phyloP scores from a whole-genome alignment of 2,888 invertebrate species.

The Galeruca laticollis region DNA sequence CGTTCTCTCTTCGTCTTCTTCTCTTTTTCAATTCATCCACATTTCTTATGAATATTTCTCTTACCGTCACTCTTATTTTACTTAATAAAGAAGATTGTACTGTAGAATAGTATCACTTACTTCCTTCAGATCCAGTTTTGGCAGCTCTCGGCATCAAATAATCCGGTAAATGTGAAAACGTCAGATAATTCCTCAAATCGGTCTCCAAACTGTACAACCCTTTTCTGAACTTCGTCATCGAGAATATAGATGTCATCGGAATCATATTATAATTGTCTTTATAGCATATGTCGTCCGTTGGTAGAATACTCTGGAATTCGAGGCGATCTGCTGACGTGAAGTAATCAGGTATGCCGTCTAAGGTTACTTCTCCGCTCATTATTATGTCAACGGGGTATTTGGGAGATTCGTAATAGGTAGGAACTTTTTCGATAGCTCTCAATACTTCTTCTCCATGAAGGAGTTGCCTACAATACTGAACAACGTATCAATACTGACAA shows the following conservation, averaged over 20 bases:
- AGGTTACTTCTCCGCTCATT: constrained; percentile 58
- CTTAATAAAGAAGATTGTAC: too few species aligned
- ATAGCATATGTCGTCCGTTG: constrained; percentile 34
- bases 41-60: too few species aligned
- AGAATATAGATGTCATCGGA: constrained; percentile 44
- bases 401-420: constrained; percentile 75
- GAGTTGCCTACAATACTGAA: constrained; percentile 68
- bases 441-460: constrained; percentile 76
- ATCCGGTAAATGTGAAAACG: constrained; percentile 48
- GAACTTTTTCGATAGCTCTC: constrained; percentile 72
- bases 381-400: constrained; percentile 53
- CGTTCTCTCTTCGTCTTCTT: too few species aligned
- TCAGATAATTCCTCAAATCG: constrained; percentile 51
- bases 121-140: constrained; percentile 20
- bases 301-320: constrained; percentile 27
- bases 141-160: constrained; percentile 32
- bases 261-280: constrained; percentile 13
- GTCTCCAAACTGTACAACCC: constrained; percentile 53
- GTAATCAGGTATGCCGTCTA: constrained; percentile 41
- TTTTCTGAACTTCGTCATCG: constrained; percentile 46
- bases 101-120: constrained; percentile 9
- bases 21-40: too few species aligned
- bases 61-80: too few species aligned
- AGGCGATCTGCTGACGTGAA: constrained; percentile 29
- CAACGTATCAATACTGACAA: neutral